A percentile compares a stretch with the other conserved stretches of the same genome.
Conservation (phyloP, 2,888 invertebrate species). For the Acronicta aceris region DNA sequence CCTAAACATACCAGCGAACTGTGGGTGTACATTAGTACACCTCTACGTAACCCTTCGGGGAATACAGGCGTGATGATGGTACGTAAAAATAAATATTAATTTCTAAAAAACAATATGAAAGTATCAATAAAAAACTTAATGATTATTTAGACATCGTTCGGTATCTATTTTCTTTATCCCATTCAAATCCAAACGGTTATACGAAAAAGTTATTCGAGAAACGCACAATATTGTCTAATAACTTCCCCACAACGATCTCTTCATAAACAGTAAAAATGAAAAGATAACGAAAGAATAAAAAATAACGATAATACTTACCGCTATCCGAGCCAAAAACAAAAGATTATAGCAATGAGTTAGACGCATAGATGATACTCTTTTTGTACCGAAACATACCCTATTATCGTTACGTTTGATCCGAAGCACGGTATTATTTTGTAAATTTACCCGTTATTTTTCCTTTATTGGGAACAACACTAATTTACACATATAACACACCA, state of each 20-base stretch:
- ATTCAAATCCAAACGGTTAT: conserved; percentile 1
- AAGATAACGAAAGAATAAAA: conserved; percentile 51
- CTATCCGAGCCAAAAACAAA: conserved; percentile 38
- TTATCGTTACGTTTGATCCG: conserved; percentile 29
- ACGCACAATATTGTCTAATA: conserved; percentile 28
- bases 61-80: no score
- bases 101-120: no score
- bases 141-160: neutral
- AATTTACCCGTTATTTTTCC: conserved; percentile 16
- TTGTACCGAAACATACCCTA: conserved; percentile 12
- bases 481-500: conserved; percentile 1
- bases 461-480: neutral
- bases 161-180: neutral
- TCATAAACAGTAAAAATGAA: conserved; percentile 44
- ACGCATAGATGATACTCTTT: conserved; percentile 1
- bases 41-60: no score
- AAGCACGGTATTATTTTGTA: conserved; percentile 14
- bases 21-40: no score
- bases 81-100: no score
- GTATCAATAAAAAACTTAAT: neutral
- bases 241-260: conserved; percentile 29
- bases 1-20: no score
- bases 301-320: conserved; percentile 35
- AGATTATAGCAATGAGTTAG: conserved; percentile 19
- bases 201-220: conserved; percentile 10